Percentiles rank a stretch among this genome's conserved stretches.
Conservation (phyloP, 1,140 invertebrate genomes). For the Potamilus streckersoni region DNA sequence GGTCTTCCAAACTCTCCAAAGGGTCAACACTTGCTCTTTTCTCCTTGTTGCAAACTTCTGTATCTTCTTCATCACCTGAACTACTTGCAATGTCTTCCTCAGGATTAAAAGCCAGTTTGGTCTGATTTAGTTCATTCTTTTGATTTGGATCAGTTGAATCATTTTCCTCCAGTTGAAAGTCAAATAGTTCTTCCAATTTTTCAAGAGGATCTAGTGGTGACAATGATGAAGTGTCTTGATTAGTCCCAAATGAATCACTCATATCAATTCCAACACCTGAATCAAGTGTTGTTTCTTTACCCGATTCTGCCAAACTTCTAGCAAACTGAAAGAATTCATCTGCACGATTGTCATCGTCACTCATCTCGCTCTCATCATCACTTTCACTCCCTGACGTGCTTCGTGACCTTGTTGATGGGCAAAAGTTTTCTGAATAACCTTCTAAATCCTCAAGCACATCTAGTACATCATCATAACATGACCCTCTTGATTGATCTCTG, state of each 20-base stretch:
- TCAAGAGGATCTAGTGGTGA: constrained; percentile 48
- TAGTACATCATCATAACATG: constrained; percentile 32
- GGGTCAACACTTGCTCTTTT: constrained; percentile 47
- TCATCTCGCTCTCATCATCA: constrained; percentile 21
- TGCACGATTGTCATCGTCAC: constrained; percentile 26
- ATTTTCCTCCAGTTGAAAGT: background rate
- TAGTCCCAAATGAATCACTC: background rate
- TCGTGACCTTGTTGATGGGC: background rate
- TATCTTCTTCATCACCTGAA: constrained; percentile 34
- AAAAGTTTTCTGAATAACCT: constrained; percentile 16
- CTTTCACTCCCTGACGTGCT: constrained; percentile 15
- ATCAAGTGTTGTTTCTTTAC: constrained; percentile 48
- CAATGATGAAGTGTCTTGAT: constrained; percentile 25
- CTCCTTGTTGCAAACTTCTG: constrained; percentile 12
- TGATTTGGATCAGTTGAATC: background rate
- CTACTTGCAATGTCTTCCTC: constrained; percentile 21
- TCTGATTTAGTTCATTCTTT: background rate
- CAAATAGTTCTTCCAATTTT: constrained; percentile 22
- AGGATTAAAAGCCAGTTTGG: background rate
- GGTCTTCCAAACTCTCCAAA: constrained; percentile 42
- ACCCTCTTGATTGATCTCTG: too few relatives aligned
- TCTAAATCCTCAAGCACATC: constrained; percentile 47
- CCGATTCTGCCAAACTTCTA: constrained; percentile 43
- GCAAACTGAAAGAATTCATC: constrained; percentile 46
- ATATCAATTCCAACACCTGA: constrained; percentile 49